phyloP scores from a whole-genome alignment of 2,797 vertebrate genomes.

The Brotula barbata region DNA sequence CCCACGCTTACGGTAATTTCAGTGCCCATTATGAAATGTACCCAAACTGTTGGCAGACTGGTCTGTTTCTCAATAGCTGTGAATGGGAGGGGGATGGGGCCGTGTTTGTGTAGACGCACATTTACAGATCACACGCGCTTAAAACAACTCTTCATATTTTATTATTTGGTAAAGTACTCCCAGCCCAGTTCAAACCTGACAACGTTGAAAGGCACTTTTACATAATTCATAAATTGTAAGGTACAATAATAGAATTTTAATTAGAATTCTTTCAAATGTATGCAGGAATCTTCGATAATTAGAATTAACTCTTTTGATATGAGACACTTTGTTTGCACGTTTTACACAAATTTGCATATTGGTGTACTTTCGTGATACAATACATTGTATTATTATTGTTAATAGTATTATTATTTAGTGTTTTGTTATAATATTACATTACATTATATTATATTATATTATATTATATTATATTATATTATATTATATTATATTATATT shows the following conservation, averaged over 20 bases:
- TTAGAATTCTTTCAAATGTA: slow-evolving; percentile 48
- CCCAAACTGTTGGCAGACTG: slow-evolving; percentile 15
- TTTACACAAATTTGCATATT: slow-evolving; percentile 23
- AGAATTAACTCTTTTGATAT: slow-evolving; percentile 19
- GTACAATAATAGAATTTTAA: slow-evolving; percentile 26
- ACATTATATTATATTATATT: neutral
- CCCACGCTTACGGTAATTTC: slow-evolving; percentile 6
- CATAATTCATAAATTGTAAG: neutral
- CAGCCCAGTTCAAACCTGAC: neutral
- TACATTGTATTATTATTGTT: too few relatives aligned
- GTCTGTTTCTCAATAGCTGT: slow-evolving; percentile 5
- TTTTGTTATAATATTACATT: too few relatives aligned
- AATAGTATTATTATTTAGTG: slow-evolving; percentile 1
- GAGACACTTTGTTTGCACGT: slow-evolving; percentile 35
- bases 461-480: slow-evolving; percentile 34
- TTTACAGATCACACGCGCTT: slow-evolving; percentile 6
- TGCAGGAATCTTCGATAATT: slow-evolving; percentile 30
- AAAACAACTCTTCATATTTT: neutral
- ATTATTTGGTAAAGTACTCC: neutral
- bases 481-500: slow-evolving; percentile 37
- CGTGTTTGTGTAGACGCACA: slow-evolving; percentile 15
- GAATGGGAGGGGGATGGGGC: neutral
- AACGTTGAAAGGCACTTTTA: neutral
- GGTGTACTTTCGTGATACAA: too few relatives aligned
- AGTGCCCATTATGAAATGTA: slow-evolving; percentile 25